Base-by-base conservation (phyloP, 1,140 invertebrate genomes). In the Metopolophium dirhodum region DNA sequence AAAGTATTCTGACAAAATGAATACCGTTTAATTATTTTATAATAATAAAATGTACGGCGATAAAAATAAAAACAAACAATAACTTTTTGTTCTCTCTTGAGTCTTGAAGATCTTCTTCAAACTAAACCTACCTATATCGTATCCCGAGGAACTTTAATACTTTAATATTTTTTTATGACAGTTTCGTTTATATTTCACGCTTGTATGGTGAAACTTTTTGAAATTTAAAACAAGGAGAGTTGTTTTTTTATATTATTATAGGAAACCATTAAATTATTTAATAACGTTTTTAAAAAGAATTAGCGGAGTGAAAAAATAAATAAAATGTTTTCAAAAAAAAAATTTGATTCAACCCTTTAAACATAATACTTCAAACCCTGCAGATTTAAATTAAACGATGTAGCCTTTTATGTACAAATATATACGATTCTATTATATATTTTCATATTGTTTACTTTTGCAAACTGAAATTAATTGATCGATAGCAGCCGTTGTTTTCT, bases 391-490 rank as follows among this genome's bases (percentile, higher is more conserved):
- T 77, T 77, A 77, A 77, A 77, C n/a, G 30, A 77, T 77, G 61
- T 77, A 77, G 61, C 61, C 61, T 77, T 77, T 68, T 77, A n/a
- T 77, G 11, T 45, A 26, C 83, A 85, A 41, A 85, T 85, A 45
- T 26, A 85, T 41, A 26, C 37, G 2, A 26, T 85, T 45, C 23
- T 85, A 26, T 26, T 85, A 41, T 85, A 85, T 49, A 49, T 88
- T 88, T 49, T 88, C 47, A 35, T 49, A 88, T n/a, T 49, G 86
- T 88, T 88, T 88, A 88, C 30, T 51, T 47, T 88, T 88, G 18
- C n/a, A n/a, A 47, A 88, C 86, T 88, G 22, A 86, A 86, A 86
- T 86, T 88, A 88, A 88, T 49, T n/a, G 86, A 49, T 20, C 86
- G 14, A n/a, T 30, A 30, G 30, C 86, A 49, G 30, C 9, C 47